Evolutionary conservation across 2,113 vertebrate species (phyloP).

Genomic region (Hemichromis elongatus): DNA sequence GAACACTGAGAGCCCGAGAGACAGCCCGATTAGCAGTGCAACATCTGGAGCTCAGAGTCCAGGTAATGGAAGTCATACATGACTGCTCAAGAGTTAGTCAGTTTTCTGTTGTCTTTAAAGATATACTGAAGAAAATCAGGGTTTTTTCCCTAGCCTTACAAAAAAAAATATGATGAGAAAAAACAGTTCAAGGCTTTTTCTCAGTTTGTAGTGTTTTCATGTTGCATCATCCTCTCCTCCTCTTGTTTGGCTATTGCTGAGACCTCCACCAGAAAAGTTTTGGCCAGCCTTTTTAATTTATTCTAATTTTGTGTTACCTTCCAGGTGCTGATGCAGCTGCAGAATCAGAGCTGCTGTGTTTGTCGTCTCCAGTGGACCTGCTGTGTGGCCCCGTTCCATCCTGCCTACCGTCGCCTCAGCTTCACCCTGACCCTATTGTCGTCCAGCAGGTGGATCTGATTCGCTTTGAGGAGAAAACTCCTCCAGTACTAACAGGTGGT

Average conservation of each 20-base stretch:
- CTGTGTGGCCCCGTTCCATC: conserved; percentile 93
- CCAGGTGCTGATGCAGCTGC: conserved; percentile 62
- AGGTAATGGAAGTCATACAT: conserved; percentile 15
- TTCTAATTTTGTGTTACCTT: not conserved
- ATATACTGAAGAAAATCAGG: not conserved
- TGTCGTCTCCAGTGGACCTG: conserved; percentile 85
- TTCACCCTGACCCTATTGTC: conserved; percentile 85
- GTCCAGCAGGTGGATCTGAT: conserved; percentile 84
- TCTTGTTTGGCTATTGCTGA: not conserved
- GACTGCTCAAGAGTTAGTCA: not conserved
- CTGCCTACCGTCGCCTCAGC: conserved; percentile 90
- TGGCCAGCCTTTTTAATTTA: not conserved
- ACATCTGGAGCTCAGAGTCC: conserved; percentile 45
- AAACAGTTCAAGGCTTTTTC: not conserved
- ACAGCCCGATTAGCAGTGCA: conserved; percentile 34
- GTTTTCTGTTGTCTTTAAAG: not conserved
- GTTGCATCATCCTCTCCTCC: not conserved
- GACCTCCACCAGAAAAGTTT: not conserved
- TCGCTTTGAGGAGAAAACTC: conserved; percentile 82
- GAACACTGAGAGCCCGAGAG: conserved; percentile 32
- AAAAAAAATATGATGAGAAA: rapidly evolving
- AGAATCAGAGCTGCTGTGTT: conserved; percentile 83
- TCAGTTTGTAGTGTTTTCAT: not conserved
- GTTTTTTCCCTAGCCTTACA: not conserved
- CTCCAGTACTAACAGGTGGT: conserved; percentile 17